These are phyloP conservation scores for Brachypteracias leptosomus DNA, from an alignment of 2,113 vertebrate species.

Conservation along the genomic window DNA sequence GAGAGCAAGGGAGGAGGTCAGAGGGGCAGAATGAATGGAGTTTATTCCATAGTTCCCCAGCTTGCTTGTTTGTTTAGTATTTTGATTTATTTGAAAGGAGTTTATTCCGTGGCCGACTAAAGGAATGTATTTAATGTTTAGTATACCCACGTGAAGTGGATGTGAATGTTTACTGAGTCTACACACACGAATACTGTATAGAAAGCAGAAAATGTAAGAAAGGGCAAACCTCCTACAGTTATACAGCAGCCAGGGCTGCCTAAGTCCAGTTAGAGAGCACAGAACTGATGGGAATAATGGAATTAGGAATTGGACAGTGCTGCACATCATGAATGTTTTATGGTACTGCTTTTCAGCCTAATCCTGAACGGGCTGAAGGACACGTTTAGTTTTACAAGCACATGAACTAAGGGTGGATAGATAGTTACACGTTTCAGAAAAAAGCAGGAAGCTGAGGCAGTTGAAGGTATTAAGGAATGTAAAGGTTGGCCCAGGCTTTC, in stretches of 20 bases:
- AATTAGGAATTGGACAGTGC: not conserved
- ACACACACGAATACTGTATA: not conserved
- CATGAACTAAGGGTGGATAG: not conserved
- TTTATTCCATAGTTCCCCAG: not conserved
- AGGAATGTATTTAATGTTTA: not conserved
- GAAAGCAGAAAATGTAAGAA: not conserved
- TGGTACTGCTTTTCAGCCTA: not conserved
- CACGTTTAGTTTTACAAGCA: not conserved
- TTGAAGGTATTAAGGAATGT: not conserved
- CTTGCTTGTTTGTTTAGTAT: not conserved
- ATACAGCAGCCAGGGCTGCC: not conserved
- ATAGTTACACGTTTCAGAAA: not conserved
- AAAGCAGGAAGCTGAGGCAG: not conserved
- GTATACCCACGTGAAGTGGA: not conserved
- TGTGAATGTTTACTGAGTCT: not conserved
- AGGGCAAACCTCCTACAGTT: not conserved
- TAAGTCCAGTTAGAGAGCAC: not conserved
- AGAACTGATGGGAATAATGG: not conserved
- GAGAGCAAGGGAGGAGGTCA: not conserved
- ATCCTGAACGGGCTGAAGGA: not conserved
- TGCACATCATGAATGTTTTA: not conserved
- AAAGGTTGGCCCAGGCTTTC: not conserved
- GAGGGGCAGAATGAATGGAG: not conserved
- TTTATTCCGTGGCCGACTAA: not conserved
- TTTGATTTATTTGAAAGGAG: constrained; percentile 12